These are phyloP conservation scores for Therioaphis trifolii DNA, from an alignment of 2,888 invertebrate genomes.

Conservation along the genomic window DNA sequence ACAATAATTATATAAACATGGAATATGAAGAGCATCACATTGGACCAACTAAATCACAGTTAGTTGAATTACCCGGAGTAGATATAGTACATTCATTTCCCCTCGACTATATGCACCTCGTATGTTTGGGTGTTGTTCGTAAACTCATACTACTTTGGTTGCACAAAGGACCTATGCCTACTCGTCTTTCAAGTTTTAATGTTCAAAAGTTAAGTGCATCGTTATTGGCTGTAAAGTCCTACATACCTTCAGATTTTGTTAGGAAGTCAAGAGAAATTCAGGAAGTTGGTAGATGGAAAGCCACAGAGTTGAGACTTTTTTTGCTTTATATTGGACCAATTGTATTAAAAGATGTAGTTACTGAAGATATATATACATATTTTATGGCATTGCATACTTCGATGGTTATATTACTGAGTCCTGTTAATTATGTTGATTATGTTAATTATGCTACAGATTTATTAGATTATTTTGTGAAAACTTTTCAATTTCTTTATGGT, in stretches of 20 bases:
- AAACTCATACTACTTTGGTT: too few species aligned
- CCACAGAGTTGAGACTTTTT: neutral
- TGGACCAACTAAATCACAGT: neutral
- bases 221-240: too few species aligned
- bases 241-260: too few species aligned
- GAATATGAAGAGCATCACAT: slow-evolving; percentile 10
- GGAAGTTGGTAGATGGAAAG: neutral
- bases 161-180: too few species aligned
- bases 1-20: neutral
- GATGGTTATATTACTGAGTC: neutral
- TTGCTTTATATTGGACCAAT: neutral
- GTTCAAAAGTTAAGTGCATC: too few species aligned
- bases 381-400: neutral
- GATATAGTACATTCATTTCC: too few species aligned
- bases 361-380: neutral
- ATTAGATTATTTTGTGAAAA: neutral
- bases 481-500: neutral
- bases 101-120: too few species aligned
- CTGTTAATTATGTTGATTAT: neutral
- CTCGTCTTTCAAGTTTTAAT: too few species aligned
- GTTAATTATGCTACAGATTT: slow-evolving; percentile 14
- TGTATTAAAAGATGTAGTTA: neutral
- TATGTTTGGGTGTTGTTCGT: too few species aligned
- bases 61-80: neutral
- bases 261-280: too few species aligned